Conservation (phyloP, 2,888 invertebrate genomes). For the Himalopsyche tibetana region DNA sequence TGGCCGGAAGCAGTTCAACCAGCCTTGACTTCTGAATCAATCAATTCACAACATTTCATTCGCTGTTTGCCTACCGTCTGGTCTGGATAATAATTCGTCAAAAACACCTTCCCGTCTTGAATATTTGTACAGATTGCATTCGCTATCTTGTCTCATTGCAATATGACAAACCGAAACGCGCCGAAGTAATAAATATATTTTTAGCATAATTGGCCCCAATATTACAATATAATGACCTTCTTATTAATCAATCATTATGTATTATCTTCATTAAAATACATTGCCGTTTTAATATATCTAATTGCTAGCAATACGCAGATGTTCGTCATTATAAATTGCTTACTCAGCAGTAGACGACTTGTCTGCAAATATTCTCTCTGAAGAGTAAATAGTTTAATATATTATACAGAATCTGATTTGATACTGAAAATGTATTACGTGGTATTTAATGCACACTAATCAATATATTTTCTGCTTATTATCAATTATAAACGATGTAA, state of each 20-base stretch:
- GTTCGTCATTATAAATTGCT: no score
- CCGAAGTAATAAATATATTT: not conserved
- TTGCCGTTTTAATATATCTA: not conserved
- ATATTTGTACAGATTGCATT: not conserved
- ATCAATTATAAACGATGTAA: no score
- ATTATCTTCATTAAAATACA: not conserved
- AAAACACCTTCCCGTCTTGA: not conserved
- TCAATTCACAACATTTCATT: not conserved
- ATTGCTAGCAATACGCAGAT: no score
- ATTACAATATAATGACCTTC: not conserved
- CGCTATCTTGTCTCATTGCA: not conserved
- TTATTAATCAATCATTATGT: not conserved
- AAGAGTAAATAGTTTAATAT: no score
- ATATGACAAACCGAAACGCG: not conserved
- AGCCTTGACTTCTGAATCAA: slow-evolving; percentile 20
- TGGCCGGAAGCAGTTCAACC: slow-evolving; percentile 11
- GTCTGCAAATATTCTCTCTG: no score
- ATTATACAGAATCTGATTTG: no score
- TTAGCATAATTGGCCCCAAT: not conserved
- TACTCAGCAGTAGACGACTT: no score
- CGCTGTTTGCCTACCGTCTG: not conserved
- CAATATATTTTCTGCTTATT: no score
- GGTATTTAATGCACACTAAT: no score
- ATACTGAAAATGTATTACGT: no score
- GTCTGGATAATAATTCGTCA: not conserved